Evolutionary conservation across 2,888 invertebrate genomes (phyloP), one percentile per base, ranked within the genome.

Genomic region (Scaptodrosophila latifasciaeformis): DNA sequence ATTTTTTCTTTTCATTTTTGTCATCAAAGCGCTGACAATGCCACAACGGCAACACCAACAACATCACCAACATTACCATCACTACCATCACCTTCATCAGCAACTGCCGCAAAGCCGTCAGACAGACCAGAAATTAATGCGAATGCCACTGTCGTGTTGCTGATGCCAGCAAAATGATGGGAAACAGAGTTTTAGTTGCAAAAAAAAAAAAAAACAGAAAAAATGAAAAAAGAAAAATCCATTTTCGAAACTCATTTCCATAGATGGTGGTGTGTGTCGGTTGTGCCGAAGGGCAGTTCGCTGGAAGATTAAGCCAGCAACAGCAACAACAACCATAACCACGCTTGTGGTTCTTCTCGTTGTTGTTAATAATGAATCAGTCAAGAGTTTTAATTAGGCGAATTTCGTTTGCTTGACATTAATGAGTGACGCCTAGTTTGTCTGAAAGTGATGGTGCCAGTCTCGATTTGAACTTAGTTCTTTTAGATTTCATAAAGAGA

Each of bases 321-420:
- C 43, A 58, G 45, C 53, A 49, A 39, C 47, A 30, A 29, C 30
- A 34, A 34, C 34, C 3, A 31, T 4, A 31, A 15, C 34, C 12
- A n/a, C 12, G 15, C 34, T 34, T 34, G 34, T 13, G 15, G 15
- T 34, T 34, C 5, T 34, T 13, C 12, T 34, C 34, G 34, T 34
- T 34, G 34, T 34, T 12, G 13, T 27, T 6, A 9, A 1, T 3
- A 30, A 30, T 30, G 2, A 9, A 12, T 7, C 24, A 24, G 24
- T 24, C 18, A 17, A 42, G 39, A 13, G 53, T 59, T 60, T 69
- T 59, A 67, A 67, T 71, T 58, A 58, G 40, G 51, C 52, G 40
- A 47, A 57, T 61, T 50, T 59, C 45, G 35, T 35, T 35, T 34
- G 37, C 43, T 58, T 52, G 30, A 49, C 44, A 45, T 53, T 57